Base-by-base conservation (phyloP, 2,113 vertebrate species). In the Arizona elegans region DNA sequence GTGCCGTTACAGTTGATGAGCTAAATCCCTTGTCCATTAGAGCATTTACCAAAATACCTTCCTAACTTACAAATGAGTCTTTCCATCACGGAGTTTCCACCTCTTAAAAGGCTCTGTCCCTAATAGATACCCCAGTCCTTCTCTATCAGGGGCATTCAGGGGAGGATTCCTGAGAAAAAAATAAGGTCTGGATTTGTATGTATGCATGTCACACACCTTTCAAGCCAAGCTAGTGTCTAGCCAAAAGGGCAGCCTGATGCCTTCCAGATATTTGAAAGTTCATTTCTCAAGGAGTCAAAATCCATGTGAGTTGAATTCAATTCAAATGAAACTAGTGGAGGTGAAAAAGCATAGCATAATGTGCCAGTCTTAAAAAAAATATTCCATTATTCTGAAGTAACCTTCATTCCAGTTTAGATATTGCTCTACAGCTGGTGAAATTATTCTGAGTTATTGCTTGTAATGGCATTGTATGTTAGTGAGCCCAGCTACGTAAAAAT, bases 361-460 rank as follows among this genome's bases (percentile, higher is more conserved):
- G 9, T 33, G 19, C 87, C 87, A 95, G 23, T 96, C 96, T 58
- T 50, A 7, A 87, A 52, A 47, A 50, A 47, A 47, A 11, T 52
- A 58, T 47, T 86, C 95, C 91, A 96, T 94, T 96, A 94, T 96
- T 96, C 96, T 96, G 38, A 70, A 54, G 65, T 24, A 81, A 85
- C 59, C 23, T 50, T 96, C 93, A 89, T 95, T 96, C 93, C 94
- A 96, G 93, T 95, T 94, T 92, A 96, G 95, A 95, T 94, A 94
- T 93, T 62, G 92, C 92, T 92, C 21, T 65, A 88, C 19, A 54
- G 43, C 12, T 59, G 91, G 85, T 50, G 90, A 23, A 75, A 75
- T 53, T 53, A 75, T 90, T 70, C 55, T 94, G 65, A 95, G 58
- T 92, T 81, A 87, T 75, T 87, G 21, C 58, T 86, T 58, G 62